Evolutionary conservation across 2,888 invertebrate genomes (phyloP), one percentile per base, ranked within the genome.

Genomic region (Xestia sexstrigata): DNA sequence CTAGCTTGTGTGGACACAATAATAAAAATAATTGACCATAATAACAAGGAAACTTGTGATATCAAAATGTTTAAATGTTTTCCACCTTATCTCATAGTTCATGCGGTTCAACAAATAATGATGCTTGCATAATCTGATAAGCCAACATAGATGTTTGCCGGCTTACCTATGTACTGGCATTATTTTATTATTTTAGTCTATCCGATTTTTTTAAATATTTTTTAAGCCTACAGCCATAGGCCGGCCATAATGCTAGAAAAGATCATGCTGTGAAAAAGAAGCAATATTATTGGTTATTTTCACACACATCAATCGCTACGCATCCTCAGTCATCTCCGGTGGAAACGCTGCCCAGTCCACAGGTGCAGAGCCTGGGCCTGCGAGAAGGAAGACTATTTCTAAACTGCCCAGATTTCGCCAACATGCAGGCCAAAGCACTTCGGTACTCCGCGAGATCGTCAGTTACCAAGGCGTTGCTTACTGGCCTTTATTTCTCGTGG

Each of bases 61-160:
- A 70, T 52, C 30, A 52, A 39, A 45, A 74, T 63, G 55, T 80
- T 83, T 55, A 39, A 45, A 73, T 60, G 49, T 78, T 80, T 69
- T 69, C 69, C 73, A 70, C 45, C 67, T 75, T 79, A 87, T 86
- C 87, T 81, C 49, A 66, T 20, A 76, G 81, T 83, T 83, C 71
- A 75, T 47, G 26, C 52, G 58, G 76, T 81, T 86, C 74, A 82
- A 80, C 80, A 80, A 87, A 84, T 78, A 88, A 83, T 69, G 84
- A 70, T 78, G 47, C 63, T 71, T 74, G 60, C 52, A 81, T 39
- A 74, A 88, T 88, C 84, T 73, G 87, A 87, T 78, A 86, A 78
- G 76, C 62, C 73, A 73, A 74, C 63, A 70, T 75, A 66, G 17
- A 79, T 74, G 71, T 70, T 70, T 70, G 58, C 70, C 52, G 58